Base-by-base conservation (phyloP, 2,888 invertebrate genomes). In the Allygus modestus region DNA sequence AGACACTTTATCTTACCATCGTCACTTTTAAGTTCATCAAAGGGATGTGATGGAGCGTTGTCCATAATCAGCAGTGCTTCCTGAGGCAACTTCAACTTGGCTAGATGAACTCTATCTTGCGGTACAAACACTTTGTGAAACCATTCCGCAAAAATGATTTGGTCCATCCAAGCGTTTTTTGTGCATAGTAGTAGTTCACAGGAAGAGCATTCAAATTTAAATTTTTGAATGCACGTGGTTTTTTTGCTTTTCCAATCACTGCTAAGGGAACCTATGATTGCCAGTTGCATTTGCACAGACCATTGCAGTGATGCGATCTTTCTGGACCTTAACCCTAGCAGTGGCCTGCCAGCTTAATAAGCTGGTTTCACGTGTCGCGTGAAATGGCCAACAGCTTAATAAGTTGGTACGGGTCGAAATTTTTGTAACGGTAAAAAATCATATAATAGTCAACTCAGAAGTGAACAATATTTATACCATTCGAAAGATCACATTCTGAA, bases 1-100 rank as follows among this genome's bases (percentile, higher is more conserved):
- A 71, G n/a, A n/a, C n/a, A 71, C 31, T 31, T 71, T 71, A 71
- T 71, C n/a, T 71, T 71, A 90, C 92, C 58, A 92, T 73, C 33
- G 0, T 84, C 82, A 82, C 82, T 84, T 84, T 7, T 37, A 37
- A 37, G 37, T 37, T 37, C 37, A 37, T 37, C 37, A 37, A 37
- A 7, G 37, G 37, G 37, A 9, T 81, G 81, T 71, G 71, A 65
- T 51, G 81, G 81, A 0, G 73, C 81, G 43, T 84, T 82, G 75
- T 84, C 81, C 31, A 82, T 43, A 41, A 84, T 65, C 54, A 84
- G 41, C 73, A 54, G 37, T 17, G 81, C 41, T 84, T 81, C 41
- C 12, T 71, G 46, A 33, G 51, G 15, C n/a, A n/a, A n/a, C n/a
- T n/a, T n/a, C n/a, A n/a, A n/a, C n/a, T n/a, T n/a, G n/a, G n/a